Percentiles rank a stretch among this genome's conserved stretches.
These are phyloP conservation scores for Melanotaenia pygmaea DNA, from an alignment of 2,797 vertebrate species.

Conservation along the genomic window DNA sequence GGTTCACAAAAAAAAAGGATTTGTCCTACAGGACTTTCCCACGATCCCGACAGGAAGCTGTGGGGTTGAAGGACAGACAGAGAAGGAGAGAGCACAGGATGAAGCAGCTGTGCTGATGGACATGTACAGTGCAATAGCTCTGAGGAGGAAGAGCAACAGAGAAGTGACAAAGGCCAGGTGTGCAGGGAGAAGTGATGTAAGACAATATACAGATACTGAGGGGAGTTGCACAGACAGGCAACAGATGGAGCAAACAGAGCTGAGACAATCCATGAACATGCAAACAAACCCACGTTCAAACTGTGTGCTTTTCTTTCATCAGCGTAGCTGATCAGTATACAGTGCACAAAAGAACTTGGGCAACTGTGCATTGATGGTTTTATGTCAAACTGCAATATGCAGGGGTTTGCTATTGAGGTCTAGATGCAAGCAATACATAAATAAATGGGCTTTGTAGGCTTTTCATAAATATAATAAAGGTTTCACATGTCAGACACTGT, in stretches of 20 bases:
- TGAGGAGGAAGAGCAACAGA: slow-evolving; percentile 30
- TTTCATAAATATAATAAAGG: no score
- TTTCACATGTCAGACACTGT: no score
- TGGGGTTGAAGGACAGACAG: slow-evolving; percentile 24
- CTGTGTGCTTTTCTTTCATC: slow-evolving; percentile 9
- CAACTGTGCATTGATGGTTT: neutral
- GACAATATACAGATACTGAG: slow-evolving; percentile 17
- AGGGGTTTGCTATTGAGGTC: neutral
- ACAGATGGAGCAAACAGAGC: slow-evolving; percentile 28
- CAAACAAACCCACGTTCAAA: slow-evolving; percentile 32
- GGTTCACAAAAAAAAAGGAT: slow-evolving; percentile 20
- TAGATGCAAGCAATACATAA: no score
- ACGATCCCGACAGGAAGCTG: slow-evolving; percentile 77
- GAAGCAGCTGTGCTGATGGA: slow-evolving; percentile 34
- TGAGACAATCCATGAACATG: slow-evolving; percentile 3
- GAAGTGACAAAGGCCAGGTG: slow-evolving; percentile 52
- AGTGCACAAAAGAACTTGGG: neutral
- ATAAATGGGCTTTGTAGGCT: no score
- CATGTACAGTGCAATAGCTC: neutral
- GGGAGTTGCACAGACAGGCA: slow-evolving; percentile 9
- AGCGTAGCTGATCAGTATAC: slow-evolving; percentile 12
- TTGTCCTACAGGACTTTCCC: slow-evolving; percentile 65
- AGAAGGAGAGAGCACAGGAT: slow-evolving; percentile 20
- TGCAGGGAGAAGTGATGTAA: slow-evolving; percentile 17
- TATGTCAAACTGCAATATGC: neutral